These are phyloP conservation scores for Nemoura dubitans DNA, from an alignment of 2,888 invertebrate species.

Conservation along the genomic window DNA sequence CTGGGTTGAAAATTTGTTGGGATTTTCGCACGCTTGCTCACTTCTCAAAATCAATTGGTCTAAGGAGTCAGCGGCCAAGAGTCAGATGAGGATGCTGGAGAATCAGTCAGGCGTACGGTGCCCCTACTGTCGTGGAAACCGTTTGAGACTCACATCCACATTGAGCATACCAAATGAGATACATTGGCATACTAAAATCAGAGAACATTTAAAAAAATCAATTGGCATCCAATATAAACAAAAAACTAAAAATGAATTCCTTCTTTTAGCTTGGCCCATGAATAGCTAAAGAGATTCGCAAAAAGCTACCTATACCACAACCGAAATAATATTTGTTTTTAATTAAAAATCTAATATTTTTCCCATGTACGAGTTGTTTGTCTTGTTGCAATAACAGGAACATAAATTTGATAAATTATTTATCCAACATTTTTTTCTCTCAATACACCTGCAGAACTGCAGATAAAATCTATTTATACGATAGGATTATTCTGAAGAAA, in stretches of 20 bases:
- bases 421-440: neutral
- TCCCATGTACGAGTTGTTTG: neutral
- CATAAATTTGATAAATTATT: neutral
- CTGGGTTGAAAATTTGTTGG: no score
- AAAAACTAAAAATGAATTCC: neutral
- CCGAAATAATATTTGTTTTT: neutral
- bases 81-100: no score
- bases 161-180: constrained; percentile 21
- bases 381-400: neutral
- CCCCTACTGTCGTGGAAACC: neutral
- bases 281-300: neutral
- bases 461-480: no score
- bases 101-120: neutral
- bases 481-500: no score
- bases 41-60: no score
- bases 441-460: neutral
- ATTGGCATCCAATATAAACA: constrained; percentile 18
- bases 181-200: constrained; percentile 20
- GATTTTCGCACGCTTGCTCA: no score
- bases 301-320: neutral
- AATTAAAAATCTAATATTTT: neutral
- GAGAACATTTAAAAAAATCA: constrained; percentile 28
- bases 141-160: neutral
- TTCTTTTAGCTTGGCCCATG: neutral
- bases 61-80: no score